These are phyloP conservation scores for Siniperca obscura DNA, from an alignment of 2,797 vertebrate genomes.

Conservation along the genomic window DNA sequence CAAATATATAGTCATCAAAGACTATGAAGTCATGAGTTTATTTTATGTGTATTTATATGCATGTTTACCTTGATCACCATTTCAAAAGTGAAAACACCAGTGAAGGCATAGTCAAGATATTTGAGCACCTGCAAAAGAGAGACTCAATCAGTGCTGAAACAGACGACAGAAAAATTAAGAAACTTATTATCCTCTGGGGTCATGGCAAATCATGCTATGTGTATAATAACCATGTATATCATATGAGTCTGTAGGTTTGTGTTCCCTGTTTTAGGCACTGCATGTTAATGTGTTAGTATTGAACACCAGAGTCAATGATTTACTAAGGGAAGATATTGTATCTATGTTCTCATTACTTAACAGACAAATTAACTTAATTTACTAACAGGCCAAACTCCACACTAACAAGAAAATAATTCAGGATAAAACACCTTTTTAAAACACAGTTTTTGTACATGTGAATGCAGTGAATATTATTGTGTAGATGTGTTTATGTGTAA, in stretches of 20 bases:
- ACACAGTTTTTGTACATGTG: not conserved
- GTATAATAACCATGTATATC: not conserved
- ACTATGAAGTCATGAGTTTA: not conserved
- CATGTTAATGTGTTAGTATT: not conserved
- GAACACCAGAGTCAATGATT: conserved; percentile 1
- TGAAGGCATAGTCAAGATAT: conserved; percentile 98
- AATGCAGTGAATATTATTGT: not conserved
- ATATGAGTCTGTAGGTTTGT: not conserved
- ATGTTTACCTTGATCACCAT: conserved; percentile 96
- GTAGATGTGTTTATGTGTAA: not conserved
- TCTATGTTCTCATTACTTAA: not conserved
- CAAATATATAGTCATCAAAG: not conserved
- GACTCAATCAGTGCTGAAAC: conserved; percentile 6
- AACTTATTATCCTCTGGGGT: not conserved
- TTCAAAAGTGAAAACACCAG: conserved; percentile 98
- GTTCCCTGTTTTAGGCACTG: conserved; percentile 1
- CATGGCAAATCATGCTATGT: not conserved
- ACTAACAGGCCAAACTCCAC: not conserved
- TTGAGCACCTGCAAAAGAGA: conserved; percentile 89
- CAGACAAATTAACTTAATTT: not conserved
- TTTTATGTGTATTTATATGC: not conserved
- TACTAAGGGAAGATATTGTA: not conserved
- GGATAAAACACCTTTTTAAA: not conserved
- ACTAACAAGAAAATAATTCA: not conserved
- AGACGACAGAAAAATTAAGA: not conserved